Percentiles rank a stretch among this genome's conserved stretches.
Evolutionary conservation across 2,888 invertebrate species (phyloP).

Genomic region (Dysmachus trigonus): DNA sequence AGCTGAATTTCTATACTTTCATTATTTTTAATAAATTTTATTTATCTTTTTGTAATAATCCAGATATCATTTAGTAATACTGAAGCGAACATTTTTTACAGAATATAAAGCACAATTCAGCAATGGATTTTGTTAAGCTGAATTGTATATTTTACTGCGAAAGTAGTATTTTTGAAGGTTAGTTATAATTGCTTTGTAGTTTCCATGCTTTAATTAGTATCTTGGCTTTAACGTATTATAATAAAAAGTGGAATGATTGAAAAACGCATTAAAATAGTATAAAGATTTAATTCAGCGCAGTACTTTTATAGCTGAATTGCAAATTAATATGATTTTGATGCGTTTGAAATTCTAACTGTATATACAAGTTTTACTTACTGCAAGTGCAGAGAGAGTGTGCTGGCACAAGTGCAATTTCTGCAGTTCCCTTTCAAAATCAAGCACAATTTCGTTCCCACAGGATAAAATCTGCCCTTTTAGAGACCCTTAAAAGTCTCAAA

Average conservation of each 20-base stretch:
- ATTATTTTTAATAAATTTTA: too few species aligned
- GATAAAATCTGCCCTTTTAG: background rate
- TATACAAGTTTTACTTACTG: background rate
- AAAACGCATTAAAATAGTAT: background rate
- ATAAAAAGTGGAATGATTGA: background rate
- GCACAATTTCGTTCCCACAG: background rate
- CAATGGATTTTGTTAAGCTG: background rate
- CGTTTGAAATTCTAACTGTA: background rate
- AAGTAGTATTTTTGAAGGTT: too few species aligned
- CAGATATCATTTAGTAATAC: too few species aligned
- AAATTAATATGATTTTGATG: background rate
- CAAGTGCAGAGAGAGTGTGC: background rate
- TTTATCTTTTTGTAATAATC: too few species aligned
- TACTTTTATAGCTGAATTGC: background rate
- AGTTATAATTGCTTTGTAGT: too few species aligned
- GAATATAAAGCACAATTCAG: background rate
- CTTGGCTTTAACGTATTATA: too few species aligned
- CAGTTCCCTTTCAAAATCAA: background rate
- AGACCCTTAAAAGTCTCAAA: background rate
- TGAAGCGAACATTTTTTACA: too few species aligned
- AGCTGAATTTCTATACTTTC: too few species aligned
- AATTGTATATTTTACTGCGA: background rate
- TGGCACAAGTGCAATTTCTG: background rate
- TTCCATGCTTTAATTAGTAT: too few species aligned
- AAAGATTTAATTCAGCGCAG: too few species aligned